Conservation (phyloP, 2,888 invertebrate genomes). For the Asteroscopus sphinx region DNA sequence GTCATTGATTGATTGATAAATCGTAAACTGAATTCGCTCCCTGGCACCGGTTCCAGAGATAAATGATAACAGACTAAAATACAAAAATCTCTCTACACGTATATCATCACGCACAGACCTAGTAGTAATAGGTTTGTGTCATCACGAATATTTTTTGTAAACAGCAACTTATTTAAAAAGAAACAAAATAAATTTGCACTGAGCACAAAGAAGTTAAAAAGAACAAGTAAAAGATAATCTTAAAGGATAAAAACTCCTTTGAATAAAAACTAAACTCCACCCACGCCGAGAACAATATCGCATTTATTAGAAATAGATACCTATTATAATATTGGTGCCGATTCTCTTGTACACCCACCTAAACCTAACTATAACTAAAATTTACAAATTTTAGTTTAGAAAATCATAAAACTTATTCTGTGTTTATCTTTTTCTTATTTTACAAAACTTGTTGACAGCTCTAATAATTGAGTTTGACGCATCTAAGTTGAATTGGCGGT, state of each 20-base stretch:
- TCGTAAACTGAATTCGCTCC: conserved; percentile 34
- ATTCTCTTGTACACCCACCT: no score
- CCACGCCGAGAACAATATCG: conserved; percentile 21
- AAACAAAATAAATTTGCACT: conserved; percentile 6
- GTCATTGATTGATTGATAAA: conserved; percentile 42
- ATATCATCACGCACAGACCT: no score
- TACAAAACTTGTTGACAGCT: no score
- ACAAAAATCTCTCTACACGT: no score
- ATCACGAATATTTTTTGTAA: conserved; percentile 4
- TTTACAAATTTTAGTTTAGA: no score
- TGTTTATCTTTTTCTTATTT: no score
- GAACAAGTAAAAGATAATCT: conserved; percentile 21
- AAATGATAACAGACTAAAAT: neutral
- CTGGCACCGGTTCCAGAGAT: conserved; percentile 41
- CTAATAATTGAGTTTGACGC: no score
- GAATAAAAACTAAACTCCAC: conserved; percentile 25
- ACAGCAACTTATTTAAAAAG: neutral
- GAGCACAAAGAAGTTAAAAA: conserved; percentile 16
- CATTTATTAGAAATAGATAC: conserved; percentile 27
- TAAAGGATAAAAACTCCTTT: conserved; percentile 20
- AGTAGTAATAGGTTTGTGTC: no score
- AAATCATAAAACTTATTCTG: no score
- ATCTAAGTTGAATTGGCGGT: no score
- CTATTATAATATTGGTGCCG: no score
- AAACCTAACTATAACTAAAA: no score